A percentile compares a stretch with the other conserved stretches of the same genome.
phyloP scores from a whole-genome alignment of 2,888 invertebrate species.

The Therioaphis trifolii region DNA sequence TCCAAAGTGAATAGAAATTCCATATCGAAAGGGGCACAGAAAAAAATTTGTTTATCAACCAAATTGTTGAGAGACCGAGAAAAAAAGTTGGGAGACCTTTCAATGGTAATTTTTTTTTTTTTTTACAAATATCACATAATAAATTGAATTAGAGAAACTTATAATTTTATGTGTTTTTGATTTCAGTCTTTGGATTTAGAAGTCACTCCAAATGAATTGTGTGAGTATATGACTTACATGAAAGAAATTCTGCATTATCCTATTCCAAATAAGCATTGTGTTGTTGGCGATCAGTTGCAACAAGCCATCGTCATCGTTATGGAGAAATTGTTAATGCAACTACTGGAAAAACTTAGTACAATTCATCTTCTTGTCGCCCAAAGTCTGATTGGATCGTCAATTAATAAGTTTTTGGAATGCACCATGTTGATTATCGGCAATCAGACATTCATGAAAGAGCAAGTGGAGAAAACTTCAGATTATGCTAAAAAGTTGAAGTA shows the following conservation, averaged over 20 bases:
- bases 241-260: conserved; percentile 27
- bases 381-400: background rate
- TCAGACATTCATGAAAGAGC: background rate
- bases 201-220: background rate
- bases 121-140: too few relatives aligned
- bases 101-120: conserved; percentile 7
- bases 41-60: conserved; percentile 20
- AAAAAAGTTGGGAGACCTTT: background rate
- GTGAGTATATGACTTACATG: background rate
- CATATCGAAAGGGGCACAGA: background rate
- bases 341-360: background rate
- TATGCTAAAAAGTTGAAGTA: background rate
- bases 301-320: conserved; percentile 15
- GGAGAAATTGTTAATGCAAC: conserved; percentile 1
- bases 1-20: background rate
- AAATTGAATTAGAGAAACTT: background rate
- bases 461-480: background rate
- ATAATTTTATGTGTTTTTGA: background rate
- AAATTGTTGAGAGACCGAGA: background rate
- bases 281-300: background rate
- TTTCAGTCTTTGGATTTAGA: conserved; percentile 20
- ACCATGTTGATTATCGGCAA: background rate
- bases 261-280: conserved; percentile 42
- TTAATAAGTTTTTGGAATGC: conserved; percentile 19
- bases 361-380: background rate